Percentiles rank a stretch among this genome's conserved stretches.
Evolutionary conservation across 2,113 vertebrate species (phyloP).

Genomic region (Hippoglossus stenolepis): DNA sequence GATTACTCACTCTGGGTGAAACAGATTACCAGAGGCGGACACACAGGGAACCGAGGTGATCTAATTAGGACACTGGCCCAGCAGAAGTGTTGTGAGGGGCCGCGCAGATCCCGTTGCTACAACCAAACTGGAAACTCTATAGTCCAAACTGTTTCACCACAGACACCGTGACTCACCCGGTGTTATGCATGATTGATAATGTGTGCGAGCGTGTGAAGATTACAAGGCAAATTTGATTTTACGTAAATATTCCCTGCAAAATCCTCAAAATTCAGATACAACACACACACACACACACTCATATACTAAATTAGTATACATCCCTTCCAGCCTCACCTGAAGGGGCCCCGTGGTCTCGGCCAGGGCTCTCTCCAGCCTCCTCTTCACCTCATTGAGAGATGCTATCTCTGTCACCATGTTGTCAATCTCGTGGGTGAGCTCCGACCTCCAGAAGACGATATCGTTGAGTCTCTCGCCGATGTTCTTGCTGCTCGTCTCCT

Average conservation of each 20-base stretch:
- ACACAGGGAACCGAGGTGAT: constrained; percentile 35
- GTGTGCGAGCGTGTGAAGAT: background rate
- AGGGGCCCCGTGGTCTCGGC: constrained; percentile 89
- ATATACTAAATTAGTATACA: background rate
- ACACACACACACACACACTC: background rate
- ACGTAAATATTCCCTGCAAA: background rate
- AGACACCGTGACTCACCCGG: constrained; percentile 5
- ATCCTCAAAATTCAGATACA: background rate
- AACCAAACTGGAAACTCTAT: constrained; percentile 17
- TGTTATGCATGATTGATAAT: constrained; percentile 4
- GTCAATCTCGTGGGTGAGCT: constrained; percentile 90
- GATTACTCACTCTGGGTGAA: constrained; percentile 58
- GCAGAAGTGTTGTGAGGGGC: background rate
- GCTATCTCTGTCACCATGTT: constrained; percentile 92
- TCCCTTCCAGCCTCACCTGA: constrained; percentile 81
- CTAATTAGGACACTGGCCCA: constrained; percentile 36
- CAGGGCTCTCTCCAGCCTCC: constrained; percentile 90
- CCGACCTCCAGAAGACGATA: constrained; percentile 92
- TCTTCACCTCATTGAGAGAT: constrained; percentile 86
- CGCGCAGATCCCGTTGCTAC: constrained; percentile 45
- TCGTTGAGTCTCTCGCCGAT: constrained; percentile 89
- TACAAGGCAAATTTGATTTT: background rate
- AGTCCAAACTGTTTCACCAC: constrained; percentile 36
- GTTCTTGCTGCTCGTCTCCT: constrained; percentile 87
- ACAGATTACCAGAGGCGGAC: constrained; percentile 45